A percentile compares a stretch with the other conserved stretches of the same genome.
Conservation (phyloP, 2,888 invertebrate genomes). For the Pasiphila rectangulata region DNA sequence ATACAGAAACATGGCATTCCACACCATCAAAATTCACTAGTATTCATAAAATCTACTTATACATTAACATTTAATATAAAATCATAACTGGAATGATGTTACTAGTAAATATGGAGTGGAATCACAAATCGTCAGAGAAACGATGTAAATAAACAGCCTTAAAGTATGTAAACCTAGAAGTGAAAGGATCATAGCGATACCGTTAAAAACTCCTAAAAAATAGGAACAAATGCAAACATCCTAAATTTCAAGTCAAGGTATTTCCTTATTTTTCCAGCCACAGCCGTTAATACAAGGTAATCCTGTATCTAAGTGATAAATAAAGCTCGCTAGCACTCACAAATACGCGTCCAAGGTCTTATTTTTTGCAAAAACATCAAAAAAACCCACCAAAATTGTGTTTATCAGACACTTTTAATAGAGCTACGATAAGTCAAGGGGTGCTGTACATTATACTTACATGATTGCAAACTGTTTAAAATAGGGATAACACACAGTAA, state of each 20-base stretch:
- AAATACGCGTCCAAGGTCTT: conserved; percentile 44
- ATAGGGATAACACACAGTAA: conserved; percentile 53
- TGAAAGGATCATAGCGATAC: conserved; percentile 16
- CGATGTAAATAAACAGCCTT: background rate
- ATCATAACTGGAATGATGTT: too few relatives aligned
- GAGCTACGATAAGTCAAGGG: background rate
- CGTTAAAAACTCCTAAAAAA: background rate
- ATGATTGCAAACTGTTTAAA: conserved; percentile 51
- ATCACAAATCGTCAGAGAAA: background rate
- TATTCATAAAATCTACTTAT: too few relatives aligned
- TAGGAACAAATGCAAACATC: background rate
- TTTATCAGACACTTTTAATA: background rate
- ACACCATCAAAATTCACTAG: too few relatives aligned
- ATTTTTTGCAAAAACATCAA: conserved; percentile 19
- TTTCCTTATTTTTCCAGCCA: conserved; percentile 27
- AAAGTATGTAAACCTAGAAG: background rate
- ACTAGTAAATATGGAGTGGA: too few relatives aligned
- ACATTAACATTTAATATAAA: too few relatives aligned
- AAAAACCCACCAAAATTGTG: conserved; percentile 31
- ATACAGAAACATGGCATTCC: too few relatives aligned
- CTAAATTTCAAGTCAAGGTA: conserved; percentile 9
- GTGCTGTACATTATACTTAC: conserved; percentile 49
- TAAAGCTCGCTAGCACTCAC: conserved; percentile 32
- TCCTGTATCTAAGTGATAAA: conserved; percentile 44
- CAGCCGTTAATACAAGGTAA: conserved; percentile 27